A percentile compares a stretch with the other conserved stretches of the same genome.
Evolutionary conservation across 2,113 vertebrate genomes (phyloP).

Genomic region (Platichthys flesus): DNA sequence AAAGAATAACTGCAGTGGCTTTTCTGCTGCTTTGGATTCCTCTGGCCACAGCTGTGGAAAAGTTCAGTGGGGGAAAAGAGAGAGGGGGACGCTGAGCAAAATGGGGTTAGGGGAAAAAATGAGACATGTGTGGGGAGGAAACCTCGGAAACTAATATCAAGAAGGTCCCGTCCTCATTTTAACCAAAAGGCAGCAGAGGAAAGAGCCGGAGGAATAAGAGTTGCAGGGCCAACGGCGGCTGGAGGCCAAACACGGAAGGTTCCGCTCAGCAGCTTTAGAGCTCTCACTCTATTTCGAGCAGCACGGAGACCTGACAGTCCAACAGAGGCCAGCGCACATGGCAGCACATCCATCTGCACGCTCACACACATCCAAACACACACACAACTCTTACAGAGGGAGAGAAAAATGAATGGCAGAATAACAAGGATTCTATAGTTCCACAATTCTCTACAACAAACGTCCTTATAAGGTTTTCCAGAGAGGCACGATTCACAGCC

Average conservation of each 20-base stretch:
- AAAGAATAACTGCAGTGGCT: slow-evolving; percentile 58
- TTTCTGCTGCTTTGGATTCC: slow-evolving; percentile 64
- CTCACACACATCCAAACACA: background rate
- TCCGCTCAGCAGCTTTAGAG: slow-evolving; percentile 30
- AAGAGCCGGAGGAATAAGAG: slow-evolving; percentile 12
- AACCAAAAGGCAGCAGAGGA: slow-evolving; percentile 6
- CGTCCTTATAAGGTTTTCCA: background rate
- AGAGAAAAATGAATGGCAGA: background rate
- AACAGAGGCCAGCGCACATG: slow-evolving; percentile 56
- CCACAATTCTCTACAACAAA: slow-evolving; percentile 13
- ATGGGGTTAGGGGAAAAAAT: slow-evolving; percentile 32
- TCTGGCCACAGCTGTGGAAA: slow-evolving; percentile 76
- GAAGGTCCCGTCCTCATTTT: slow-evolving; percentile 19
- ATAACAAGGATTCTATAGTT: background rate
- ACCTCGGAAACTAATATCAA: slow-evolving; percentile 45
- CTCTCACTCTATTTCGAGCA: slow-evolving; percentile 65
- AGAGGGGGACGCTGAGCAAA: slow-evolving; percentile 34
- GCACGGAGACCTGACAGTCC: slow-evolving; percentile 38
- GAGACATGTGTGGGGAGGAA: slow-evolving; percentile 13
- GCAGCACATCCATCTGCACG: slow-evolving; percentile 44
- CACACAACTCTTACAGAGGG: background rate
- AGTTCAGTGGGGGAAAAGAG: slow-evolving; percentile 54
- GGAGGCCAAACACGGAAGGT: slow-evolving; percentile 41
- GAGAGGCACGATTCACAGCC: slow-evolving; percentile 5
- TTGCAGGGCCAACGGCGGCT: slow-evolving; percentile 14